Evolutionary conservation across 1,140 invertebrate genomes (phyloP).

Genomic region (Drosophila sulfurigaster): DNA sequence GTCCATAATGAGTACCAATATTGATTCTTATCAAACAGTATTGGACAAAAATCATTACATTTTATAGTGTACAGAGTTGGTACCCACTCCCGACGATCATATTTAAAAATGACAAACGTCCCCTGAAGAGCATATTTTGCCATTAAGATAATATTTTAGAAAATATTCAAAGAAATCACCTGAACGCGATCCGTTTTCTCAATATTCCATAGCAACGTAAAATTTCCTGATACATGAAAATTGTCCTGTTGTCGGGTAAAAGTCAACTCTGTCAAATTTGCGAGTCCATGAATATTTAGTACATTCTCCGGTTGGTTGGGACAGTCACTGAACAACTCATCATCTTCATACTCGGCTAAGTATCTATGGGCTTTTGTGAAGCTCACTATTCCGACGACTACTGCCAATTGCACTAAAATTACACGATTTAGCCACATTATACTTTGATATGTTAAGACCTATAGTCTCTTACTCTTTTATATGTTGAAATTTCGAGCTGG

Average conservation of each 20-base stretch:
- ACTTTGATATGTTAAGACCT: too few relatives aligned
- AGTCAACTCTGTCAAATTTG: background rate
- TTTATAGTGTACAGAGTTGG: background rate
- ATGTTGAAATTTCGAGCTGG: too few relatives aligned
- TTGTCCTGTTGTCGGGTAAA: background rate
- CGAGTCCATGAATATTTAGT: background rate
- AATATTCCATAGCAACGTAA: slow-evolving; percentile 1
- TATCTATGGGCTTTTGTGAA: background rate
- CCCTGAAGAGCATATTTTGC: background rate
- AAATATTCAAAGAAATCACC: background rate
- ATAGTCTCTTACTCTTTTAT: too few relatives aligned
- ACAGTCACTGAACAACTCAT: slow-evolving; percentile 2
- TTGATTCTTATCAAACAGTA: background rate
- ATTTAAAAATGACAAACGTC: background rate
- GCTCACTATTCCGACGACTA: background rate
- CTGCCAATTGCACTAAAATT: background rate
- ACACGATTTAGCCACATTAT: background rate
- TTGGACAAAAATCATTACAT: background rate
- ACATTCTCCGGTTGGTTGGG: background rate
- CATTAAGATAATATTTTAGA: too few relatives aligned
- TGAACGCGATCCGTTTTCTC: background rate
- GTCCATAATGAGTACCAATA: slow-evolving; percentile 4
- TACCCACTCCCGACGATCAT: background rate
- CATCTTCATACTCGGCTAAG: background rate
- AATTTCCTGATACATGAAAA: background rate